phyloP scores from a whole-genome alignment of 2,797 vertebrate genomes.

The Argentina silus region DNA sequence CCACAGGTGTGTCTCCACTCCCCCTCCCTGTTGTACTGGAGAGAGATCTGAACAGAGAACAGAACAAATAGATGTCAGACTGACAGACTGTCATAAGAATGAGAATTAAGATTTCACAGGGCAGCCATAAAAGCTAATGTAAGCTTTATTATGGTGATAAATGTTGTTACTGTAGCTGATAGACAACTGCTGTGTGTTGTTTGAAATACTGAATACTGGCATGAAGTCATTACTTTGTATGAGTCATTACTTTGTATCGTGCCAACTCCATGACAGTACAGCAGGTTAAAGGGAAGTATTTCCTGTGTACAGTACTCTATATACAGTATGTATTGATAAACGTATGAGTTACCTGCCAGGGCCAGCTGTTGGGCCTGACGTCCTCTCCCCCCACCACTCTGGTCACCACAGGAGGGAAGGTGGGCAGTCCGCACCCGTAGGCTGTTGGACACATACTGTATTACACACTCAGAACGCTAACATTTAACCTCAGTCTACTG shows the following conservation, averaged over 20 bases:
- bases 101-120: neutral
- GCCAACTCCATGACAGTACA: no score
- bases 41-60: conserved; percentile 78
- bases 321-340: neutral
- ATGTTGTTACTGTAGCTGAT: neutral
- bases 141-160: neutral
- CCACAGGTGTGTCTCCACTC: conserved; percentile 86
- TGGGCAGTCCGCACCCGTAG: conserved; percentile 78
- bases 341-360: conserved; percentile 74
- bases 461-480: conserved; percentile 1
- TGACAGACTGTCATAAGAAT: neutral
- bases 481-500: neutral
- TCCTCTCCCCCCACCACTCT: conserved; percentile 79
- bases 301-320: neutral
- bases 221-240: no score
- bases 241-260: no score
- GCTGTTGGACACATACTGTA: conserved; percentile 51
- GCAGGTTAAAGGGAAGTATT: no score
- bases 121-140: neutral
- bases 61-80: neutral
- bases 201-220: neutral
- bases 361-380: conserved; percentile 77
- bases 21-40: conserved; percentile 74
- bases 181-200: neutral
- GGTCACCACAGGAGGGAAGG: conserved; percentile 60